Percentiles rank a stretch among this genome's conserved stretches.
phyloP scores from a whole-genome alignment of 2,113 vertebrate genomes.

The Rhea americana region DNA sequence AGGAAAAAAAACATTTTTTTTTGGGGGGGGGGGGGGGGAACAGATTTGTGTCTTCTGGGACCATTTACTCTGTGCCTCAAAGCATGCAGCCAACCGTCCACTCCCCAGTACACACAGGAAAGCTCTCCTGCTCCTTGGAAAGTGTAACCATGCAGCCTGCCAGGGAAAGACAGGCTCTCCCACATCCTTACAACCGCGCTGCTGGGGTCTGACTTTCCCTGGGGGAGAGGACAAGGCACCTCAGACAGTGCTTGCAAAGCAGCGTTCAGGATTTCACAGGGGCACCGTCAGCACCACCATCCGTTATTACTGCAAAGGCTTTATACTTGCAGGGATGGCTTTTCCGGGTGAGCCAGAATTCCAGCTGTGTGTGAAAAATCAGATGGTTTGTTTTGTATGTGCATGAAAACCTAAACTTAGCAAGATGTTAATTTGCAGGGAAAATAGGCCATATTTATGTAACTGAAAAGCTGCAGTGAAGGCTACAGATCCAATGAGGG shows the following conservation, averaged over 20 bases:
- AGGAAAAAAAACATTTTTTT: background rate
- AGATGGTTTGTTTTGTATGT: slow-evolving; percentile 4
- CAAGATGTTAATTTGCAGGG: slow-evolving; percentile 41
- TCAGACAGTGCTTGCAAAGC: background rate
- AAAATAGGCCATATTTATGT: slow-evolving; percentile 64
- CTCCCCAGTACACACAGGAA: background rate
- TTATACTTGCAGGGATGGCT: background rate
- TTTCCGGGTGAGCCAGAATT: background rate
- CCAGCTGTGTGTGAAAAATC: slow-evolving; percentile 33
- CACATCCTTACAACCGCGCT: fast-evolving
- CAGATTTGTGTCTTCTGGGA: background rate
- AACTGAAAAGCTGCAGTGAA: slow-evolving; percentile 59
- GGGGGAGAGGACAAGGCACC: background rate
- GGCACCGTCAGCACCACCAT: background rate
- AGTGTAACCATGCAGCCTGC: background rate
- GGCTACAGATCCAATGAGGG: background rate
- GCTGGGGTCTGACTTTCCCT: background rate
- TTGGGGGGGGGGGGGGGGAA: background rate
- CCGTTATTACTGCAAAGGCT: background rate
- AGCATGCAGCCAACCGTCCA: background rate
- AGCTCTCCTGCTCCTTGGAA: background rate
- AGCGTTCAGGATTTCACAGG: background rate
- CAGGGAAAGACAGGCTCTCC: background rate
- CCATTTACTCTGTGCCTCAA: background rate
- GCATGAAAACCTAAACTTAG: slow-evolving; percentile 51